Evolutionary conservation across 2,113 vertebrate genomes (phyloP), one percentile per base, ranked within the genome.

Genomic region (Thryonomys swinderianus): DNA sequence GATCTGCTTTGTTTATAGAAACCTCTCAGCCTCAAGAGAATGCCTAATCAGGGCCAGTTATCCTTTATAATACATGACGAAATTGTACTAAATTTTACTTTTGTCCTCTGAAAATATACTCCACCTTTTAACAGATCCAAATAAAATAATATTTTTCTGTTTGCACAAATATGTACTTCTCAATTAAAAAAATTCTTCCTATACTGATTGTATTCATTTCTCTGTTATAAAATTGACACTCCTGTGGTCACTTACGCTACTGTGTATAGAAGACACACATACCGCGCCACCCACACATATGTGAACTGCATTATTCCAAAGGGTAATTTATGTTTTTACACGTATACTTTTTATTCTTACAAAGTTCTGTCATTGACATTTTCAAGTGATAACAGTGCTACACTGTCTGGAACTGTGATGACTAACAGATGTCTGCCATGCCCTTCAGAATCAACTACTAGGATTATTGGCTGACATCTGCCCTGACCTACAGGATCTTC

Each of bases 1-100:
- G 93, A 96, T 96, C 96, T 95, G 48, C 32, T 91, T 91, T 86
- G 94, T 92, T 96, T 96, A 83, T 95, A 96, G 91, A 96, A 97
- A 86, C 53, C 67, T 93, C 90, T 97, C 80, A 95, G 87, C 21
- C 74, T 93, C 87, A 95, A 86, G 61, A 95, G 88, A 74, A 95
- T 95, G 5, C 53, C 71, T 95, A 93, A 93, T 95, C 79, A 79
- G 66, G 61, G 83, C 96, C 90, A 96, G 83, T 96, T 80, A 95
- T 95, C 45, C n/a, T 74, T 18, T 73, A 82, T 21, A 95, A 73
- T 94, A 78, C 64, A 8, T 32, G 7, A 59, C 86, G 62, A 51
- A 89, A 87, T 95, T 92, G 80, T 83, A 45, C 62, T 86, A 93
- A 97, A 87, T 79, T n/a, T 83, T 89, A 93, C 74, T 73, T 85